phyloP scores from a whole-genome alignment of 30 jellyfish, hydroid and myxozoan genomes.

The Morbakka virulenta region DNA sequence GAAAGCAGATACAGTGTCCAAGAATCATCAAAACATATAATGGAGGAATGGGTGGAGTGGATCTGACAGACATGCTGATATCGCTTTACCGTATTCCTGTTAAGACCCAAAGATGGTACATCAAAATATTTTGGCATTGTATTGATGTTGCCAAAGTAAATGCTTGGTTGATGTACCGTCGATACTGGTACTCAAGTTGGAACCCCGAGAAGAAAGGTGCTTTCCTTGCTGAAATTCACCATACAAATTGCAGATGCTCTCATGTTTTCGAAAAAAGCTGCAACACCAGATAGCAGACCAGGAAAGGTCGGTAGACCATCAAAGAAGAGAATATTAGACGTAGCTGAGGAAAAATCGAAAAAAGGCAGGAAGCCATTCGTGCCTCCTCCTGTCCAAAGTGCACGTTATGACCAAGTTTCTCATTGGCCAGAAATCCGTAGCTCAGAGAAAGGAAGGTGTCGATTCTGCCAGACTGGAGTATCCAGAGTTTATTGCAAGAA shows the following conservation, averaged over 20 bases:
- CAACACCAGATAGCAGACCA: background rate
- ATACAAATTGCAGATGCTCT: conserved; percentile 35
- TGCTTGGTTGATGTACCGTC: conserved; percentile 55
- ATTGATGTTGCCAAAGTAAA: conserved; percentile 52
- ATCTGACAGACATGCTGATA: conserved; percentile 72
- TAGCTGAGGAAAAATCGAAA: background rate
- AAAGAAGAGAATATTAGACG: too few relatives aligned
- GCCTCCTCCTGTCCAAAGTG: conserved; percentile 13
- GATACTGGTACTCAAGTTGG: conserved; percentile 21
- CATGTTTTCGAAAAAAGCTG: conserved; percentile 6
- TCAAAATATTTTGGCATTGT: conserved; percentile 57
- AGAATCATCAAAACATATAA: conserved; percentile 50
- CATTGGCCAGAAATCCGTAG: conserved; percentile 43
- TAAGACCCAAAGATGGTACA: conserved; percentile 67
- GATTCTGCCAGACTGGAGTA: conserved; percentile 19
- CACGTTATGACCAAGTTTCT: conserved; percentile 22
- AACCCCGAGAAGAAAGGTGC: conserved; percentile 8
- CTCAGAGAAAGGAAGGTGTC: conserved; percentile 2
- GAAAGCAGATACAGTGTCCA: conserved; percentile 52
- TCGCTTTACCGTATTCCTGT: conserved; percentile 47
- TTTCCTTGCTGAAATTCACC: conserved; percentile 30
- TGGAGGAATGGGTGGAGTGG: conserved; percentile 82
- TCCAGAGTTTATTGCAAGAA: conserved; percentile 18
- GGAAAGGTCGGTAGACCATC: conserved; percentile 67
- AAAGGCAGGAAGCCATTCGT: conserved; percentile 16